Conservation (phyloP, 92 coral and sea anemone genomes). For the Pocillopora meandrina region DNA sequence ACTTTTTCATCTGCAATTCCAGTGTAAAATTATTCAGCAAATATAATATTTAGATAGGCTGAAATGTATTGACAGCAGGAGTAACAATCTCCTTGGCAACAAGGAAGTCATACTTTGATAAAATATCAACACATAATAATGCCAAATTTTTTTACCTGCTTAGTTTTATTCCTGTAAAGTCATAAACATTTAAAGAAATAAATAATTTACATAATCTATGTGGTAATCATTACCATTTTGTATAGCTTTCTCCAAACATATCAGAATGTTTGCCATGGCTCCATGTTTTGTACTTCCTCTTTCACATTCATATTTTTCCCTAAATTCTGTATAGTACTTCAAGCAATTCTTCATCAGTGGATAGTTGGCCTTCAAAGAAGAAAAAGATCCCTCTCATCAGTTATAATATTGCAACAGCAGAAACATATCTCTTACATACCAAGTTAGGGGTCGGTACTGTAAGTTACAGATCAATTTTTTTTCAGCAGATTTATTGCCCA, state of each 20-base stretch:
- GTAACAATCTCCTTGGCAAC: too few relatives aligned
- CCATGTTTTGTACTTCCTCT: conserved; percentile 71
- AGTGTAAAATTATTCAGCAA: background rate
- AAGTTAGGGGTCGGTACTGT: too few relatives aligned
- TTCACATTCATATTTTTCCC: conserved; percentile 55
- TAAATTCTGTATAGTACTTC: conserved; percentile 53
- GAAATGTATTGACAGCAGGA: too few relatives aligned
- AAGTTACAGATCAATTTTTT: too few relatives aligned
- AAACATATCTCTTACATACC: too few relatives aligned
- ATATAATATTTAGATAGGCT: too few relatives aligned
- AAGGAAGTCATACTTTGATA: too few relatives aligned
- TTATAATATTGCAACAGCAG: too few relatives aligned
- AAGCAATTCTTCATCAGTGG: conserved; percentile 77
- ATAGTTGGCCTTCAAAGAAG: conserved; percentile 74
- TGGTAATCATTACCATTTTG: conserved; percentile 66
- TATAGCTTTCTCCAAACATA: conserved; percentile 84
- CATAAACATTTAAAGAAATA: background rate
- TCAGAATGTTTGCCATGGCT: conserved; percentile 71
- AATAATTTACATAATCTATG: too few relatives aligned
- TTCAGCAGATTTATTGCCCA: too few relatives aligned
- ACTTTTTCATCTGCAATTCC: conserved; percentile 64
- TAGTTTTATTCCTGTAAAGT: background rate
- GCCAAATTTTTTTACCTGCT: background rate
- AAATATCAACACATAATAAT: too few relatives aligned
- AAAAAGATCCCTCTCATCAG: background rate